Conservation (phyloP, 2,113 vertebrate species). For the Isurus oxyrinchus region DNA sequence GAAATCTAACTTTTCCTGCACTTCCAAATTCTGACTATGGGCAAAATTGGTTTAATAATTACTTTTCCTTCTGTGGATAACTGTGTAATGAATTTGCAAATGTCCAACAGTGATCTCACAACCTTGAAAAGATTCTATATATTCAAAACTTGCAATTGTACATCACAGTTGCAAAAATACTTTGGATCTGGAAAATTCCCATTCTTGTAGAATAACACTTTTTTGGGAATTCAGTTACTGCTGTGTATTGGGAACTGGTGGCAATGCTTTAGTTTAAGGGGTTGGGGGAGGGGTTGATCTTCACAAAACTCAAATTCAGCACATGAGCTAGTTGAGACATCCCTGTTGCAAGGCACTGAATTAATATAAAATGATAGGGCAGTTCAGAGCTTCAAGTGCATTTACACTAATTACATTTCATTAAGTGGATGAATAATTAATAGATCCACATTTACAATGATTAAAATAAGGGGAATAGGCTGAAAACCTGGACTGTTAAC, state of each 20-base stretch:
- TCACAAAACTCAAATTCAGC: not conserved
- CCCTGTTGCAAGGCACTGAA: not conserved
- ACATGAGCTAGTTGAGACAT: not conserved
- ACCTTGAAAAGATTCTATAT: not conserved
- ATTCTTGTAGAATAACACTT: no score
- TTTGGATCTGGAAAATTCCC: not conserved
- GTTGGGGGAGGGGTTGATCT: not conserved
- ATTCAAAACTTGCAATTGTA: not conserved
- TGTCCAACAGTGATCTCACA: not conserved
- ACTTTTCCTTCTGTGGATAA: not conserved
- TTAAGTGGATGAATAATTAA: slow-evolving; percentile 3
- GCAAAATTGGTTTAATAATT: not conserved
- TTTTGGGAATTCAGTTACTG: not conserved
- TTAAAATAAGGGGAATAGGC: not conserved
- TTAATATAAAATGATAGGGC: not conserved
- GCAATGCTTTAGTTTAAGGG: not conserved
- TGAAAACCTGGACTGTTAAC: not conserved
- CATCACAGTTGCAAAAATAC: not conserved
- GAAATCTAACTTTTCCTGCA: not conserved
- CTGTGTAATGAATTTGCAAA: not conserved
- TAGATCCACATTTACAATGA: not conserved
- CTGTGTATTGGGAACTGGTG: not conserved
- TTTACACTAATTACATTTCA: not conserved
- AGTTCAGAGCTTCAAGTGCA: not conserved
- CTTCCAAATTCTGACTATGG: not conserved